Evolutionary conservation across 2,113 vertebrate genomes (phyloP), one percentile per base, ranked within the genome.

Genomic region (Danionella cerebrum): DNA sequence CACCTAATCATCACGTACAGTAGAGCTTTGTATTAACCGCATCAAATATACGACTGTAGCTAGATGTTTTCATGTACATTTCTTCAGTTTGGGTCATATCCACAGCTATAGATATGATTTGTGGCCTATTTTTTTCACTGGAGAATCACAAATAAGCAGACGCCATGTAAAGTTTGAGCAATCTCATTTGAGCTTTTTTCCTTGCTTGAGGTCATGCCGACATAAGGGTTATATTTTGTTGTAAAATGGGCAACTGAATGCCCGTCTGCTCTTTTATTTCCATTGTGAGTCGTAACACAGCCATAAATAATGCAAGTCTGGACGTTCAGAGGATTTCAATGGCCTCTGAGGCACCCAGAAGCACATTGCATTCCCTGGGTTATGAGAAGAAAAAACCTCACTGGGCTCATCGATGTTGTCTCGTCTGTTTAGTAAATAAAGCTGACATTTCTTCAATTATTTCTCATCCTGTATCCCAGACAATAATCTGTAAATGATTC

Each of bases 261-360:
- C 22, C 10, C 2, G 14, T 33, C 4, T 53, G 22, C 5, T 4
- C 27, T 19, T 31, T 7, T 27, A 42, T 59, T 16, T 27, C 35
- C 13, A 39, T 33, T 54, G 33, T 27, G 50, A 66, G 27, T 41
- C 41, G 39, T 57, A 71, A 39, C 25, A 58, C 31, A 57, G 69
- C 54, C 38, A 27, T 67, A 60, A 67, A 72, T 67, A 67, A 72
- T 60, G 54, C 52, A 71, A 53, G 36, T 22, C 31, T 25, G 16
- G 22, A 31, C 27, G 4, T 53, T 29, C 50, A 21, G 12, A 41
- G 50, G 19, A 27, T 29, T 69, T 71, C 50, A 25, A 33, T 33
- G 27, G 69, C 45, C 60, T 65, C 55, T 6, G 63, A 64, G 60
- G 24, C 42, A 57, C 41, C 57, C 50, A 58, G 22, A 54, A 36